Base-by-base conservation (phyloP, 1,140 invertebrate genomes). In the Hyposmocoma kahamanoa region DNA sequence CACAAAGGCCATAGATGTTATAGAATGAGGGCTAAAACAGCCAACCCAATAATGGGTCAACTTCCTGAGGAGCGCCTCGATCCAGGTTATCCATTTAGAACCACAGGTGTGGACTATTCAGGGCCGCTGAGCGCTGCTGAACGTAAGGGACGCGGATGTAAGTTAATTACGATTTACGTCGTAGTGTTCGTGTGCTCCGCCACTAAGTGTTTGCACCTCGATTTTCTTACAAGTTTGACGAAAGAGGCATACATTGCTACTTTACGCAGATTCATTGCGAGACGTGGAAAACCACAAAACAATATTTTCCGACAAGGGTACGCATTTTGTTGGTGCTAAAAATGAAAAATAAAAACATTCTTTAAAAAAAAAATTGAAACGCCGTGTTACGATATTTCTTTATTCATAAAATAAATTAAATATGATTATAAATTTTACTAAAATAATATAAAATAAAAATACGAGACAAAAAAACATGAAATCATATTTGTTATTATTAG, bases 201-300 rank as follows among this genome's bases (percentile, higher is more conserved):
- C 0, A 72, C 67, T 5, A 66, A 61, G 41, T 80, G 75, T 6
- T 39, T 85, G 6, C 80, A 86, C 47, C 38, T 87, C n/a, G 83
- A 87, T 52, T 17, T 83, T 0, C 73, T 82, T 0, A 53, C 53
- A 0, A 56, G 69, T 53, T 28, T 85, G 3, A 53, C 69, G 1
- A 67, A 76, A 0, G 57, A 72, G 18, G 44, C 17, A n/a, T 74
- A 69, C 34, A 17, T 80, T 26, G 21, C 53, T 34, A 47, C 52
- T n/a, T 53, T 72, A 10, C 43, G 53, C 26, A 26, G 70, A 24
- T 74, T 78, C 47, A 53, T 75, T 17, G 38, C 56, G 3, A 20
- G 62, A 22, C 47, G 68, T 30, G 62, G 65, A 9, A 28, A 42
- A 17, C 38, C 56, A 43, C n/a, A 39, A 15, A 17, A 22, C 45